phyloP scores from a whole-genome alignment of 2,888 invertebrate genomes.

The Uloborus plumipes region DNA sequence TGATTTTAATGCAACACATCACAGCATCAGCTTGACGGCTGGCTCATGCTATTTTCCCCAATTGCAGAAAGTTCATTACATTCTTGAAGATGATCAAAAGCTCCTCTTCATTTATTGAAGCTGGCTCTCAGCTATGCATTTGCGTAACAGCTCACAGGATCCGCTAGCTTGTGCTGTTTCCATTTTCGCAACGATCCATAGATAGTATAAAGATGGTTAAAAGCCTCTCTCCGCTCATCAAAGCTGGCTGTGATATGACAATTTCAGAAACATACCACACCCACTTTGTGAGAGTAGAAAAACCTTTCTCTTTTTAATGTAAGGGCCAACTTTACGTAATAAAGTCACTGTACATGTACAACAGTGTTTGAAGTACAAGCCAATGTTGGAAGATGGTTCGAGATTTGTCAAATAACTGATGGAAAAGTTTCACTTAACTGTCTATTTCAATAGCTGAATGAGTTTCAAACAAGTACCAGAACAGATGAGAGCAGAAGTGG shows the following conservation, averaged over 20 bases:
- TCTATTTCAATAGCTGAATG: too few species aligned
- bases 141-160: constrained; percentile 84
- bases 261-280: constrained; percentile 48
- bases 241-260: constrained; percentile 98
- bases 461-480: too few species aligned
- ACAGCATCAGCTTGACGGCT: constrained; percentile 89
- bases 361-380: too few species aligned
- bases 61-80: background rate
- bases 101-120: background rate
- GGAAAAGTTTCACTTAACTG: too few species aligned
- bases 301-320: background rate
- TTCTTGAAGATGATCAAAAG: background rate
- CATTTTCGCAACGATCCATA: background rate
- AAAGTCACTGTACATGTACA: too few species aligned
- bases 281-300: constrained; percentile 64
- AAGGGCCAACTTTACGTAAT: too few species aligned
- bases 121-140: background rate
- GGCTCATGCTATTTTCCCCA: constrained; percentile 67
- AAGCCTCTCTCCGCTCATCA: constrained; percentile 74
- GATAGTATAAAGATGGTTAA: background rate
- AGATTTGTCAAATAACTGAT: too few species aligned
- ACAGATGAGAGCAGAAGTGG: too few species aligned
- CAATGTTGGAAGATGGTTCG: too few species aligned
- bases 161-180: constrained; percentile 77
- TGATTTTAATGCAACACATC: constrained; percentile 79